These are phyloP conservation scores for Tiaroga cobitis DNA, from an alignment of 2,797 vertebrate species.

Conservation along the genomic window DNA sequence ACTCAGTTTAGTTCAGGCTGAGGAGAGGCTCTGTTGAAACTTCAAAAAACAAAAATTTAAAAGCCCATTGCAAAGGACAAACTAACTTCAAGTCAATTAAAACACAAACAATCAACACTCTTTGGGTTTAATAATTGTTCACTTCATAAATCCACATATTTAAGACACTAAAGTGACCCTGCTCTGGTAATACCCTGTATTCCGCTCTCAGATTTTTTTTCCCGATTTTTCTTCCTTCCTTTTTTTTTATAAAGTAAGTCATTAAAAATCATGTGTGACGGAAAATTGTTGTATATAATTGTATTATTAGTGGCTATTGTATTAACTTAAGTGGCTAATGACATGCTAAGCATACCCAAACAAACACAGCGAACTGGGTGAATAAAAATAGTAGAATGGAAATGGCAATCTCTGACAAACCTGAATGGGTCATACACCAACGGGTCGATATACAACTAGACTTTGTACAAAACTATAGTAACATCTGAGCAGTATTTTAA, in stretches of 20 bases:
- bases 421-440: slow-evolving; percentile 12
- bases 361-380: slow-evolving; percentile 42
- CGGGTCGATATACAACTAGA: slow-evolving; percentile 17
- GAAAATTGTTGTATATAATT: background rate
- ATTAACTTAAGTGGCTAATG: slow-evolving; percentile 31
- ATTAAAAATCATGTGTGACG: slow-evolving; percentile 13
- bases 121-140: background rate
- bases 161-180: background rate
- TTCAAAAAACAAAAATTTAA: background rate
- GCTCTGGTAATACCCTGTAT: background rate
- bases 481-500: slow-evolving; percentile 17
- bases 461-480: slow-evolving; percentile 4
- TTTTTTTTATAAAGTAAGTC: slow-evolving; percentile 2
- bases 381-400: slow-evolving; percentile 26
- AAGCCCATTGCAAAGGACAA: background rate
- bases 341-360: slow-evolving; percentile 60
- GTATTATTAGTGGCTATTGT: background rate
- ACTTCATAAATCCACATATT: background rate
- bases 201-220: background rate
- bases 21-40: background rate
- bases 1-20: background rate
- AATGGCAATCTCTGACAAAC: slow-evolving; percentile 5
- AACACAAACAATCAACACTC: background rate
- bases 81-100: background rate
- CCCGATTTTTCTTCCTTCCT: background rate